A percentile compares a stretch with the other conserved stretches of the same genome.
phyloP scores from a whole-genome alignment of 2,797 vertebrate species.

The Distichodus sexfasciatus region DNA sequence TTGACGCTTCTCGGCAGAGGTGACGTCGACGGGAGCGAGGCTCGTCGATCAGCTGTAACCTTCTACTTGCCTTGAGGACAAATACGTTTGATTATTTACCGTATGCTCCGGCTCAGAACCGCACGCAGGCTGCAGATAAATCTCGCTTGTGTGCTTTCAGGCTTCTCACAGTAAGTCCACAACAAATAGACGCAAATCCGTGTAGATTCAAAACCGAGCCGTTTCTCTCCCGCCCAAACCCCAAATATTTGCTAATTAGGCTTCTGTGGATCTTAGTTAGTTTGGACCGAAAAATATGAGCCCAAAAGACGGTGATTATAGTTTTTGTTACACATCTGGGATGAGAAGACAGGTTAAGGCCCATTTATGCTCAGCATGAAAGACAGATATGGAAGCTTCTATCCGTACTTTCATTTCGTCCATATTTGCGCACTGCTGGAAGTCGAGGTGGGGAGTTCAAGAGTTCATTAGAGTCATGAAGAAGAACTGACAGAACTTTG shows the following conservation, averaged over 20 bases:
- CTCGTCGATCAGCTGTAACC: slow-evolving; percentile 27
- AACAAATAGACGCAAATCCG: slow-evolving; percentile 33
- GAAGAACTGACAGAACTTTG: too few species aligned
- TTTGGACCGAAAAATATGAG: slow-evolving; percentile 26
- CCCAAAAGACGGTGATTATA: slow-evolving; percentile 24
- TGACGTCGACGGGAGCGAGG: too few species aligned
- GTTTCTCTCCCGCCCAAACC: too few species aligned
- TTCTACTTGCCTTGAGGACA: slow-evolving; percentile 30
- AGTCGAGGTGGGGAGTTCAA: too few species aligned
- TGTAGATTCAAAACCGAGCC: slow-evolving; percentile 31
- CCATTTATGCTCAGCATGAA: slow-evolving; percentile 33
- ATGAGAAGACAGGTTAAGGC: slow-evolving; percentile 30
- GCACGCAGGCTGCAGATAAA: slow-evolving; percentile 31
- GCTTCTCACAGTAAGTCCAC: slow-evolving; percentile 27
- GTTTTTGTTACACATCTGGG: slow-evolving; percentile 32
- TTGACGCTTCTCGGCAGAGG: too few species aligned
- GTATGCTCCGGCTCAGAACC: slow-evolving; percentile 19
- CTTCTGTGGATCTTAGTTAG: slow-evolving; percentile 32
- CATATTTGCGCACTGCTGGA: too few species aligned
- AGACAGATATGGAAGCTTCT: slow-evolving; percentile 37
- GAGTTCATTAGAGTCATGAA: too few species aligned
- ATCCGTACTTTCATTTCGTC: too few species aligned
- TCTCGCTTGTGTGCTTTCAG: slow-evolving; percentile 21
- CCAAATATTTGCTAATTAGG: slow-evolving; percentile 47
- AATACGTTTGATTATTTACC: slow-evolving; percentile 38